Base-by-base conservation (phyloP, 2,113 vertebrate species). In the Numenius arquata region DNA sequence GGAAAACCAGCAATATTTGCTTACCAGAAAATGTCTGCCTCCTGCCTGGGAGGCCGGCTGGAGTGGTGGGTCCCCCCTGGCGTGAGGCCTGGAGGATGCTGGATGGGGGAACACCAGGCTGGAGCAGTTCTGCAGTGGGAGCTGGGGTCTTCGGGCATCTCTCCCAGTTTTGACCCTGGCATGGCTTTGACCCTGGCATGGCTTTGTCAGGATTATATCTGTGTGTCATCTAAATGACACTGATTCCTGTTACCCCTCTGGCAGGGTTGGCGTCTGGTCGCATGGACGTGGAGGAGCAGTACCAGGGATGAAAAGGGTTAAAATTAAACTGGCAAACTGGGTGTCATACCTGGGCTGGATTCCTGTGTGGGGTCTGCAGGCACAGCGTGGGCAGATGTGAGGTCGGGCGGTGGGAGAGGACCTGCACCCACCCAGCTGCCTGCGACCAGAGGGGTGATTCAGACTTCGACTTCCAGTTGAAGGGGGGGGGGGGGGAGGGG, bases 1-100 rank as follows among this genome's bases (percentile, higher is more conserved):
- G 36, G 53, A 82, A 82, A 88, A 43, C 19, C 53, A 61, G 34
- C 53, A 59, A 3, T 36, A 16, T 81, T 74, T 80, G 19, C 47
- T 84, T 48, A 19, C 29, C 11, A 45, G 79, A 62, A 88, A 26
- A 86, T 59, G 55, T 73, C 78, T 62, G 21, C 34, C 48, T 48
- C 1, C 2, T 55, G 48, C 34, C 23, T 45, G 48, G 43, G 59
- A 55, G 43, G 56, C 47, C 1, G 8, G 15, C 67, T 83, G 77
- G 25, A 0, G 0, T 17, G 40, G 62, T 30, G 40, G 30, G n/a
- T 45, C 12, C 8, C 27, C 9, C 11, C 9, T 0, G 2, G 21
- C 10, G 18, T 12, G 75, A 85, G 41, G 30, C 18, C 61, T 59
- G 85, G 45, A 18, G 47, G 47, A 9, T 66, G 52, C 41, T 59